Conservation (phyloP, 2,888 invertebrate species). For the Orthonevra nobilis region DNA sequence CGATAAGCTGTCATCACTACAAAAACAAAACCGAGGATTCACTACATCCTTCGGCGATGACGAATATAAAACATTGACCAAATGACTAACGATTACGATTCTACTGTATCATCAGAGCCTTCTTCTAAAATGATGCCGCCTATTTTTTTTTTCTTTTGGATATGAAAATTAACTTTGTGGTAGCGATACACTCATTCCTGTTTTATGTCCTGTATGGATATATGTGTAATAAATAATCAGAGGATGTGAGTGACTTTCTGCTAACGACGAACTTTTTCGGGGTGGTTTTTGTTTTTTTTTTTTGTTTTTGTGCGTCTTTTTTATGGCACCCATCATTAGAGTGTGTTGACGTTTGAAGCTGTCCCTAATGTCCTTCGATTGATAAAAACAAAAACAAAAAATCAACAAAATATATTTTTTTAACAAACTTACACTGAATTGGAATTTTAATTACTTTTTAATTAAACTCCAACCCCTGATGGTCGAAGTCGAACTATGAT, state of each 20-base stretch:
- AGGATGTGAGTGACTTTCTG: too few species aligned
- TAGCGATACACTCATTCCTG: conserved; percentile 39
- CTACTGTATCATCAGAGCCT: conserved; percentile 25
- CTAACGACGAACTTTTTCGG: background rate
- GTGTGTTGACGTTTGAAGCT: conserved; percentile 3
- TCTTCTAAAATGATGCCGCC: too few species aligned
- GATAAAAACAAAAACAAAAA: too few species aligned
- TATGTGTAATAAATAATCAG: conserved; percentile 53
- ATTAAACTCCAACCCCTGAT: conserved; percentile 43
- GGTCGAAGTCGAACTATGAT: conserved; percentile 33
- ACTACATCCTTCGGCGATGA: background rate
- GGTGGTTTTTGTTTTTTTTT: background rate
- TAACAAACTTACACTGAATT: conserved; percentile 15
- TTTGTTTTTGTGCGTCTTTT: background rate
- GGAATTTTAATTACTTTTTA: conserved; percentile 67
- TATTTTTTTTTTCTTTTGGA: conserved; percentile 48
- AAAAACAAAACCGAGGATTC: background rate
- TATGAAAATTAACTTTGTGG: conserved; percentile 42
- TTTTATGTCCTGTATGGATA: conserved; percentile 46
- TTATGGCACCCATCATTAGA: conserved; percentile 1
- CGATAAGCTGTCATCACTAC: conserved; percentile 5
- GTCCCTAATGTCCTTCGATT: conserved; percentile 38
- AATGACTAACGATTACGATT: background rate
- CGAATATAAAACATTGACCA: background rate
- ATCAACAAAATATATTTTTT: too few species aligned